Evolutionary conservation across 92 coral and sea anemone species (phyloP).

Genomic region (Porites rus): DNA sequence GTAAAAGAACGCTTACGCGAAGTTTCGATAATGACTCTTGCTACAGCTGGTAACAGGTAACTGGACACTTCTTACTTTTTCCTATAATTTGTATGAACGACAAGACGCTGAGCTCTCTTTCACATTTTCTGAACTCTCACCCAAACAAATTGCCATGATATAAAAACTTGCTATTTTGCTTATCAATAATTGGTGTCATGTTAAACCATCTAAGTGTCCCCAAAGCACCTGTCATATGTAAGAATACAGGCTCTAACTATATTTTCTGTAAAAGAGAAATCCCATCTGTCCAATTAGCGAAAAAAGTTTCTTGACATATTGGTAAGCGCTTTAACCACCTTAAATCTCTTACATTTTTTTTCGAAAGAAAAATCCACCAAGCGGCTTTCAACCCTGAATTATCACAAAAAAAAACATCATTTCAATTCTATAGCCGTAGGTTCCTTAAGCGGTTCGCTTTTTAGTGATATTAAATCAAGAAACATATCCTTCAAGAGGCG

Average conservation of each 20-base stretch:
- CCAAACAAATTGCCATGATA: too few relatives aligned
- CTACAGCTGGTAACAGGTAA: too few relatives aligned
- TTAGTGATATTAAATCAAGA: too few relatives aligned
- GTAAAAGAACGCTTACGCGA: too few relatives aligned
- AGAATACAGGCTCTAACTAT: not conserved
- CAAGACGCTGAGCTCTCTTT: too few relatives aligned
- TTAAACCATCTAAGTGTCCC: slow-evolving; percentile 3
- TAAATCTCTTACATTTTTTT: not conserved
- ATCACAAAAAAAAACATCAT: not conserved
- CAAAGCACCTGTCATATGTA: slow-evolving; percentile 5
- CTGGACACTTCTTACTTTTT: too few relatives aligned
- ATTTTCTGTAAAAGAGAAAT: slow-evolving; percentile 23
- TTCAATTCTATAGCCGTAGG: not conserved
- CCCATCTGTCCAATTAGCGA: slow-evolving; percentile 22
- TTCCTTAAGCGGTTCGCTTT: not conserved
- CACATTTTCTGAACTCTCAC: too few relatives aligned
- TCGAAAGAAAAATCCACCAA: not conserved
- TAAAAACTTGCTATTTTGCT: too few relatives aligned
- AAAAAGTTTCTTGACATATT: not conserved
- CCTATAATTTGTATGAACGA: too few relatives aligned
- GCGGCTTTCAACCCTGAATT: not conserved
- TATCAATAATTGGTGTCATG: not conserved
- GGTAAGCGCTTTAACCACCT: not conserved
- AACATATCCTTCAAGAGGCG: not conserved
- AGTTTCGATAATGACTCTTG: too few relatives aligned